phyloP scores from a whole-genome alignment of 1,140 invertebrate species.

The Mya arenaria region DNA sequence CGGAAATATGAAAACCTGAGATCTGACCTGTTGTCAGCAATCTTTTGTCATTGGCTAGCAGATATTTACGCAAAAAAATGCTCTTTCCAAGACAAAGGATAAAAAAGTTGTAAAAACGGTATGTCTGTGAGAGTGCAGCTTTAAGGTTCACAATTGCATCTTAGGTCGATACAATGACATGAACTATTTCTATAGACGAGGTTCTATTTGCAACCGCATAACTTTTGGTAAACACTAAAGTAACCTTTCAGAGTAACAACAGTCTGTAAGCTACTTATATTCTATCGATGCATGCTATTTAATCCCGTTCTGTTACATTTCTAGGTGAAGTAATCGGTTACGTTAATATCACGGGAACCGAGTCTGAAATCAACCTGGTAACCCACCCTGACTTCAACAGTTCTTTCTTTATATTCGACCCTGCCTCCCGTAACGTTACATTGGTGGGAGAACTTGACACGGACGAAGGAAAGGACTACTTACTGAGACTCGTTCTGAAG shows the following conservation, averaged over 20 bases:
- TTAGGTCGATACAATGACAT: no score
- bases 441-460: neutral
- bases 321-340: constrained; percentile 19
- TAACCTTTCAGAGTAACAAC: neutral
- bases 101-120: no score
- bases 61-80: no score
- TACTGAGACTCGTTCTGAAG: neutral
- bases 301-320: neutral
- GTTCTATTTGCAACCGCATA: neutral
- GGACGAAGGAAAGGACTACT: neutral
- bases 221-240: neutral
- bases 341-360: constrained; percentile 9
- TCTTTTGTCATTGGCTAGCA: no score
- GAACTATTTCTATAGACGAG: no score
- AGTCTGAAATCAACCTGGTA: neutral
- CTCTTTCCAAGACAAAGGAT: no score
- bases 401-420: constrained; percentile 17
- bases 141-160: no score
- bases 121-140: no score
- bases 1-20: no score
- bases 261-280: neutral
- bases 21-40: no score
- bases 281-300: no score
- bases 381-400: neutral
- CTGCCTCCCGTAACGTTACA: constrained; percentile 4